Conservation (phyloP, 2,113 vertebrate genomes). For the Sisor rabdophorus region DNA sequence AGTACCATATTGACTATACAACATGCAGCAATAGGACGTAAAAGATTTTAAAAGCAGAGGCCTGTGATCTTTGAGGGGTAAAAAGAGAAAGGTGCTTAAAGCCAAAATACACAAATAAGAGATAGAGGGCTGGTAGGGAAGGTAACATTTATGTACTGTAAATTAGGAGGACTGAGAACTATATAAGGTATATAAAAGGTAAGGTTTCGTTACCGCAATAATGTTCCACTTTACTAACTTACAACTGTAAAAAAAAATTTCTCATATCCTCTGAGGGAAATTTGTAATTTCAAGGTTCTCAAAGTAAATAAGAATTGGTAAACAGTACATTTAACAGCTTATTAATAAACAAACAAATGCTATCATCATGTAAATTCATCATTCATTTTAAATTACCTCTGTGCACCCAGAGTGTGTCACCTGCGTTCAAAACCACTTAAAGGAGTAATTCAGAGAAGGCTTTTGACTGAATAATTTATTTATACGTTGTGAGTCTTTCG, state of each 20-base stretch:
- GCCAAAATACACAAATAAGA: slow-evolving; percentile 23
- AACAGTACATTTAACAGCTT: slow-evolving; percentile 3
- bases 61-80: too few relatives aligned
- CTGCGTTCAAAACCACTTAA: slow-evolving; percentile 60
- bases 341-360: slow-evolving; percentile 28
- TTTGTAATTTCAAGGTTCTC: slow-evolving; percentile 49
- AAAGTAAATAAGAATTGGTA: not conserved
- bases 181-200: too few relatives aligned
- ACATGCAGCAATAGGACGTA: too few relatives aligned
- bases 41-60: too few relatives aligned
- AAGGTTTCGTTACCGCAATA: slow-evolving; percentile 54
- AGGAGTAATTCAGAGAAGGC: slow-evolving; percentile 52
- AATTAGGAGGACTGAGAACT: too few relatives aligned
- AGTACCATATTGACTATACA: too few relatives aligned
- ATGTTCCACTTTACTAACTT: slow-evolving; percentile 68
- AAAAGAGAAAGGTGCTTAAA: too few relatives aligned
- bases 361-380: slow-evolving; percentile 3
- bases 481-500: slow-evolving; percentile 67
- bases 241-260: slow-evolving; percentile 65
- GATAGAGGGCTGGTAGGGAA: slow-evolving; percentile 59
- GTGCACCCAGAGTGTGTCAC: slow-evolving; percentile 53
- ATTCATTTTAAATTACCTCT: slow-evolving; percentile 12
- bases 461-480: slow-evolving; percentile 66
- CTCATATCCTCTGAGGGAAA: slow-evolving; percentile 46
- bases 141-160: slow-evolving; percentile 66